phyloP scores from a whole-genome alignment of 2,888 invertebrate genomes.

The Notodonta dromedarius region DNA sequence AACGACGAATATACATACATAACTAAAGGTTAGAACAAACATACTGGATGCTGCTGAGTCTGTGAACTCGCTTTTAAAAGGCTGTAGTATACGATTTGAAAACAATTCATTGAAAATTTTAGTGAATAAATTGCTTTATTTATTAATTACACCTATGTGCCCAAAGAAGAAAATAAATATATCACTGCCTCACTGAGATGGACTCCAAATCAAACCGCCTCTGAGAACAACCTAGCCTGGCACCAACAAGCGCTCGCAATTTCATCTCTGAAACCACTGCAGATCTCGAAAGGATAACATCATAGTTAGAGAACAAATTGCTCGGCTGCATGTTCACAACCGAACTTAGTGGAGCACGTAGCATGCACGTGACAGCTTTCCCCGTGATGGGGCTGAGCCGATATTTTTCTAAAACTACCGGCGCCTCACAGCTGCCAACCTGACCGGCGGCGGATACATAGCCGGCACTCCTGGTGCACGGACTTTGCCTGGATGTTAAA shows the following conservation, averaged over 20 bases:
- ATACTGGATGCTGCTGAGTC: too few relatives aligned
- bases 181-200: too few relatives aligned
- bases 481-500: neutral
- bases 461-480: slow-evolving; percentile 1
- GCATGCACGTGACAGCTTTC: slow-evolving; percentile 56
- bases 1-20: neutral
- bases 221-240: neutral
- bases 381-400: slow-evolving; percentile 41
- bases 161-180: too few relatives aligned
- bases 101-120: too few relatives aligned
- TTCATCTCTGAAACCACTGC: too few relatives aligned
- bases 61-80: too few relatives aligned
- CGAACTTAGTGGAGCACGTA: slow-evolving; percentile 42
- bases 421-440: slow-evolving; percentile 36
- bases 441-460: slow-evolving; percentile 44
- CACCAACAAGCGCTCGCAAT: too few relatives aligned
- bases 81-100: too few relatives aligned
- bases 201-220: too few relatives aligned
- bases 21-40: too few relatives aligned
- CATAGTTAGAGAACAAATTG: neutral
- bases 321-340: slow-evolving; percentile 24
- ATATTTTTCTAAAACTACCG: slow-evolving; percentile 61
- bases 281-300: neutral
- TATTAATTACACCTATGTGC: too few relatives aligned
- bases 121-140: too few relatives aligned